Evolutionary conservation across 2,888 invertebrate genomes (phyloP).

Genomic region (Eupithecia subfuscata): DNA sequence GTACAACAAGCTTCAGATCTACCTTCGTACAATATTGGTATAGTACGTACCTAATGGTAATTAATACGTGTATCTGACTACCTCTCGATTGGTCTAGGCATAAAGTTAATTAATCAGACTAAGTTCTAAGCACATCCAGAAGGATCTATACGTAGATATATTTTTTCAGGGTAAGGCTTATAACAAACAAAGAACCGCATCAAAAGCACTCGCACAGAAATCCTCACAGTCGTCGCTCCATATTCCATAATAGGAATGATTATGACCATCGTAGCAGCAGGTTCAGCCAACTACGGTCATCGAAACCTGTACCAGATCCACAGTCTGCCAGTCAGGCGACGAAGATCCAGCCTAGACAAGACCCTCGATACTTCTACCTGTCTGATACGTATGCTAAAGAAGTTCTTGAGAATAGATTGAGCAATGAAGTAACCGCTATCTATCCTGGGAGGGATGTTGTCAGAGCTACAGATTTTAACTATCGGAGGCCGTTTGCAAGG

Average conservation of each 20-base stretch:
- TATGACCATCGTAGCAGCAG: slow-evolving; percentile 71
- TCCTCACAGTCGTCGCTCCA: slow-evolving; percentile 52
- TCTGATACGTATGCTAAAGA: slow-evolving; percentile 76
- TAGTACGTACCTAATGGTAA: too few relatives aligned
- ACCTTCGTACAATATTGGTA: too few relatives aligned
- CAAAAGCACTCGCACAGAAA: slow-evolving; percentile 35
- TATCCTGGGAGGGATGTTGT: slow-evolving; percentile 70
- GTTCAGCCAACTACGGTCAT: slow-evolving; percentile 57
- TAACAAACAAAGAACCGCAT: slow-evolving; percentile 52
- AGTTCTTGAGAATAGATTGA: slow-evolving; percentile 63
- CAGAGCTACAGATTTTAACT: slow-evolving; percentile 49
- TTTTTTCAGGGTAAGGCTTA: slow-evolving; percentile 59
- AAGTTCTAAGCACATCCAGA: too few relatives aligned
- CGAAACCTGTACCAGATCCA: slow-evolving; percentile 56
- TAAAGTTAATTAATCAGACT: too few relatives aligned
- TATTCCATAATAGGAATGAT: slow-evolving; percentile 63
- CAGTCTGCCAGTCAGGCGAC: slow-evolving; percentile 53
- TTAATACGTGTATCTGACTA: too few relatives aligned
- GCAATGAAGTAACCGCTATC: slow-evolving; percentile 64
- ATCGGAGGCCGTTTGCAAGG: slow-evolving; percentile 45
- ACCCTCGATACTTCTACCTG: slow-evolving; percentile 75
- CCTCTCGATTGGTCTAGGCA: too few relatives aligned
- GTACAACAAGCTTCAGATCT: too few relatives aligned
- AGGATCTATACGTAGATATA: neutral
- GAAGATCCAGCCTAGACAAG: slow-evolving; percentile 72